Percentiles rank a stretch among this genome's conserved stretches.
Conservation (phyloP, 2,888 invertebrate genomes). For the Drosophila nr. medialis region DNA sequence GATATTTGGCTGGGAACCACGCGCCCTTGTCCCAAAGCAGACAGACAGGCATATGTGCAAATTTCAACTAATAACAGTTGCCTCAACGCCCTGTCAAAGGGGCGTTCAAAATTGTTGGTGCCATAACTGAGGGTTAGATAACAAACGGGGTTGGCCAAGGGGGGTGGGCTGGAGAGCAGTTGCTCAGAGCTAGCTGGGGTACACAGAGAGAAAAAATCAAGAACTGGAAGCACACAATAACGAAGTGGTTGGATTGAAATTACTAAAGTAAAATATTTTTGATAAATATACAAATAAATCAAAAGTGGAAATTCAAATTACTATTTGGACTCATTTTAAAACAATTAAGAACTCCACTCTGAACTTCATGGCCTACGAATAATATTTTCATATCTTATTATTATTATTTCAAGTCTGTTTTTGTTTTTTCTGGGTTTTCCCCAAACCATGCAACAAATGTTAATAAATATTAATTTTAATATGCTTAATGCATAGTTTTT, state of each 20-base stretch:
- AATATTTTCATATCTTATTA: no score
- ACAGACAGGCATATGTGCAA: conserved; percentile 51
- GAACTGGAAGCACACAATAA: neutral
- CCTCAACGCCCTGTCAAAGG: conserved; percentile 61
- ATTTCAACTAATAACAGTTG: conserved; percentile 74
- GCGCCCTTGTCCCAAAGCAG: conserved; percentile 42
- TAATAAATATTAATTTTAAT: no score
- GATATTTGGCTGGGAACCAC: conserved; percentile 67
- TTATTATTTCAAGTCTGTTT: no score
- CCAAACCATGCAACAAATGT: no score
- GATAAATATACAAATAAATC: neutral
- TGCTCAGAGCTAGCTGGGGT: conserved; percentile 14
- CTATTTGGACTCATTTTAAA: no score
- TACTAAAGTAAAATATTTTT: no score
- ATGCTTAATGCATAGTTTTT: no score
- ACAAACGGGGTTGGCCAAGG: conserved; percentile 38
- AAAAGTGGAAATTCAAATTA: neutral
- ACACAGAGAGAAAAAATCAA: neutral
- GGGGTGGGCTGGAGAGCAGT: conserved; percentile 3
- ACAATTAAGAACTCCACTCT: no score
- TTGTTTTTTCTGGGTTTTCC: no score
- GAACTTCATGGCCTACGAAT: no score
- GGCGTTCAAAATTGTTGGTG: conserved; percentile 49
- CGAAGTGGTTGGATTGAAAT: neutral
- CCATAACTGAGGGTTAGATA: conserved; percentile 71